Evolutionary conservation across 2,888 invertebrate species (phyloP).

Genomic region (Sesia apiformis): DNA sequence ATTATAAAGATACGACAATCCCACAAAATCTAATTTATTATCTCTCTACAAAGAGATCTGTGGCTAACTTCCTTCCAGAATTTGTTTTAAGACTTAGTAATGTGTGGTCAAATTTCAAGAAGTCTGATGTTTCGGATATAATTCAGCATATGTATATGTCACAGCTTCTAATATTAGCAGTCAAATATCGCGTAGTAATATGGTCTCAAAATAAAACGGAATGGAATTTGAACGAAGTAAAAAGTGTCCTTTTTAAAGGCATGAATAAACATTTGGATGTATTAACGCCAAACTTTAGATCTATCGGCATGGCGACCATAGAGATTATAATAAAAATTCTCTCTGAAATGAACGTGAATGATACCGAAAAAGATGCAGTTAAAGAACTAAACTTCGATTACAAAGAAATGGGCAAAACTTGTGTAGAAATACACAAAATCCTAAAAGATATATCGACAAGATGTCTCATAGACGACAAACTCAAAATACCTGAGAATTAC

Average conservation of each 20-base stretch:
- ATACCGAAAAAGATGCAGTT: slow-evolving; percentile 45
- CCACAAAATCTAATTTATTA: slow-evolving; percentile 78
- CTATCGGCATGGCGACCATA: slow-evolving; percentile 83
- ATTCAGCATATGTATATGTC: slow-evolving; percentile 83
- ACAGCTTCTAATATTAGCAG: slow-evolving; percentile 76
- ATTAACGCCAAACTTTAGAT: slow-evolving; percentile 73
- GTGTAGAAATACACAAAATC: slow-evolving; percentile 59
- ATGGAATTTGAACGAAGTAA: slow-evolving; percentile 48
- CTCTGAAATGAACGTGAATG: slow-evolving; percentile 36
- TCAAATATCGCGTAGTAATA: slow-evolving; percentile 59
- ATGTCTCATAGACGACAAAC: slow-evolving; percentile 46
- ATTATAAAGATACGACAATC: slow-evolving; percentile 70
- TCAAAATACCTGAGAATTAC: slow-evolving; percentile 21
- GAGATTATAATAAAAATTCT: slow-evolving; percentile 77
- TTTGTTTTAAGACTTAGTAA: slow-evolving; percentile 72
- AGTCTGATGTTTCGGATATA: slow-evolving; percentile 75
- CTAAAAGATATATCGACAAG: slow-evolving; percentile 48
- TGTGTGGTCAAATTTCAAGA: slow-evolving; percentile 80
- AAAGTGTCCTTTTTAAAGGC: slow-evolving; percentile 75
- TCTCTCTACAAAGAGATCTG: slow-evolving; percentile 53
- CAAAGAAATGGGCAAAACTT: slow-evolving; percentile 60
- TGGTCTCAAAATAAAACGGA: slow-evolving; percentile 28
- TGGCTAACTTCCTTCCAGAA: slow-evolving; percentile 32
- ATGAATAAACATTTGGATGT: slow-evolving; percentile 81
- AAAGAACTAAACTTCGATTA: slow-evolving; percentile 79